Conservation (phyloP, 2,797 vertebrate genomes). For the Arnoldichthys spilopterus region DNA sequence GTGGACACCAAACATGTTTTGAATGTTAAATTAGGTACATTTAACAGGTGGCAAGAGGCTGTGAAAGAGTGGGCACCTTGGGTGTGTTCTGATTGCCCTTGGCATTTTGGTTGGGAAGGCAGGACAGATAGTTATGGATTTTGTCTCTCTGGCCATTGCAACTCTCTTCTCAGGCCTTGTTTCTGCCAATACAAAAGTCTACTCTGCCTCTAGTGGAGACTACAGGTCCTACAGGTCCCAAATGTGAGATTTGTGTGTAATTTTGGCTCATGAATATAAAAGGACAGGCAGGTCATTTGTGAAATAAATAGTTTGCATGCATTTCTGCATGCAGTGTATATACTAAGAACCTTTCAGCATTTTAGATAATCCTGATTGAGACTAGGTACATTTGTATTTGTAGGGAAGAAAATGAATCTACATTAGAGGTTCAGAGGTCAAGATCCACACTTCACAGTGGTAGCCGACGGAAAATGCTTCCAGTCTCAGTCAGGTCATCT, state of each 20-base stretch:
- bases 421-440: not conserved
- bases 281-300: not conserved
- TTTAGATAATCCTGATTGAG: not conserved
- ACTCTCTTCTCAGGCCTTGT: not conserved
- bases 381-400: not conserved
- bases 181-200: not conserved
- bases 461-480: not conserved
- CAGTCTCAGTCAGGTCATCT: not conserved
- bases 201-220: constrained; percentile 58
- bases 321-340: not conserved
- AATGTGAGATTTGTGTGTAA: not conserved
- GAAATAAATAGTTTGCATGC: not conserved
- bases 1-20: too few relatives aligned
- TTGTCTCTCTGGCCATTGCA: constrained; percentile 1
- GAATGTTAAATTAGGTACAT: not conserved
- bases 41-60: not conserved
- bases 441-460: not conserved
- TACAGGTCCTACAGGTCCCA: not conserved
- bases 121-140: too few relatives aligned
- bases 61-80: not conserved
- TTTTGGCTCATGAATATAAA: not conserved
- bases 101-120: not conserved
- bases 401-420: not conserved
- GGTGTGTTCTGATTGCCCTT: not conserved
- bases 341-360: not conserved